Conservation (phyloP, 92 coral and sea anemone genomes). For the Heliopora coerulea region DNA sequence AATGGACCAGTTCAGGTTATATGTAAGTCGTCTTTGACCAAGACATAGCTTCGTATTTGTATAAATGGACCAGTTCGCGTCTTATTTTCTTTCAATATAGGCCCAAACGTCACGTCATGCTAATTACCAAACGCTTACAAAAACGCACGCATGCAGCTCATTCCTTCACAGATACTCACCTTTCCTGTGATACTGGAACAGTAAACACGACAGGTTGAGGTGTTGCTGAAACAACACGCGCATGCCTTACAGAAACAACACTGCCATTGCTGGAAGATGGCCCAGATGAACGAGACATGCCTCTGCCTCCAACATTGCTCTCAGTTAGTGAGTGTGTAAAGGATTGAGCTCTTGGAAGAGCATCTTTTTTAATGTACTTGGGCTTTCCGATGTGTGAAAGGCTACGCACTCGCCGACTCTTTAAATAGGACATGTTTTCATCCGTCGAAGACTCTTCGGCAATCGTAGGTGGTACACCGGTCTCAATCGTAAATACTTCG, state of each 20-base stretch:
- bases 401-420: conserved; percentile 18
- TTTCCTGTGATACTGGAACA: conserved; percentile 32
- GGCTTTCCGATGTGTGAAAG: conserved; percentile 19
- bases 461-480: conserved; percentile 40
- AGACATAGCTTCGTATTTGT: no score
- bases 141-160: no score
- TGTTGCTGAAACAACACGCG: conserved; percentile 2
- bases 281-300: conserved; percentile 22
- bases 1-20: no score
- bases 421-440: neutral
- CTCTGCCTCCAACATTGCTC: neutral
- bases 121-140: no score
- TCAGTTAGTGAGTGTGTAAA: conserved; percentile 20
- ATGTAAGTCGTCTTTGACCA: no score
- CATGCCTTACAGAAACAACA: conserved; percentile 22
- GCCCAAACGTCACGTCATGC: no score
- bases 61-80: no score
- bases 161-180: neutral
- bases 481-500: conserved; percentile 22
- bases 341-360: conserved; percentile 29
- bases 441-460: conserved; percentile 41
- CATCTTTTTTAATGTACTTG: conserved; percentile 1
- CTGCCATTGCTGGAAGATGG: conserved; percentile 26
- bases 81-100: no score
- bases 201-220: conserved; percentile 5